phyloP scores from a whole-genome alignment of 2,888 invertebrate species.

The Mesorhabditis spiculigera region DNA sequence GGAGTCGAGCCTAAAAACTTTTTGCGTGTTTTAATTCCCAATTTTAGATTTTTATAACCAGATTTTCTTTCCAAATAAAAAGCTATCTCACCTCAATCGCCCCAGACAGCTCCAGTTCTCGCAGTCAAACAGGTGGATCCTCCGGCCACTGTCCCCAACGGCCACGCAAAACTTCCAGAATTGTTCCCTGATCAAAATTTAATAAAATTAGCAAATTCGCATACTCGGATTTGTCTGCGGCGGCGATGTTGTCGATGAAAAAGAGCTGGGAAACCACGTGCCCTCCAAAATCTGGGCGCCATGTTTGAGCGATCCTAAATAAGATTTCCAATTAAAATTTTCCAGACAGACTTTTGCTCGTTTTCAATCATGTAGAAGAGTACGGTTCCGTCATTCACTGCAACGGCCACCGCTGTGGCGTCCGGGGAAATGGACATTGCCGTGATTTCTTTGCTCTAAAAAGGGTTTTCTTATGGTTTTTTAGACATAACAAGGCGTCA shows the following conservation, averaged over 20 bases:
- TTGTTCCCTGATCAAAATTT: slow-evolving; percentile 49
- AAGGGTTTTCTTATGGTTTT: no score
- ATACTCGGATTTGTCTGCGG: slow-evolving; percentile 18
- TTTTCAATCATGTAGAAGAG: slow-evolving; percentile 47
- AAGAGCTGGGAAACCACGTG: slow-evolving; percentile 39
- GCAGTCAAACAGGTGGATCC: slow-evolving; percentile 48
- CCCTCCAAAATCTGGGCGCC: slow-evolving; percentile 27
- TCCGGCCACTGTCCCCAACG: slow-evolving; percentile 64
- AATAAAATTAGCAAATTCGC: slow-evolving; percentile 7
- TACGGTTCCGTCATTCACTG: slow-evolving; percentile 32
- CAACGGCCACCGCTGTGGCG: slow-evolving; percentile 48
- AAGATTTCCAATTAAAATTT: neutral
- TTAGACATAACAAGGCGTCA: no score
- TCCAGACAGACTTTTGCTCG: slow-evolving; percentile 15
- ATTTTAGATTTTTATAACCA: neutral
- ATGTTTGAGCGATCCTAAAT: slow-evolving; percentile 37
- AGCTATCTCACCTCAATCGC: slow-evolving; percentile 36
- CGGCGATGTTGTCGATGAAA: slow-evolving; percentile 45
- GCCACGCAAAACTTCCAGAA: slow-evolving; percentile 64
- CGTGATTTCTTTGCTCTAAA: slow-evolving; percentile 20
- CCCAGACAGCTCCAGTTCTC: slow-evolving; percentile 86
- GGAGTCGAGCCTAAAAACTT: no score
- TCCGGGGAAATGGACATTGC: slow-evolving; percentile 49
- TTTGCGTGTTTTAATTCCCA: no score
- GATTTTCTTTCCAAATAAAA: neutral